These are phyloP conservation scores for Poecilus cupreus DNA, from an alignment of 2,888 invertebrate species.

Conservation along the genomic window DNA sequence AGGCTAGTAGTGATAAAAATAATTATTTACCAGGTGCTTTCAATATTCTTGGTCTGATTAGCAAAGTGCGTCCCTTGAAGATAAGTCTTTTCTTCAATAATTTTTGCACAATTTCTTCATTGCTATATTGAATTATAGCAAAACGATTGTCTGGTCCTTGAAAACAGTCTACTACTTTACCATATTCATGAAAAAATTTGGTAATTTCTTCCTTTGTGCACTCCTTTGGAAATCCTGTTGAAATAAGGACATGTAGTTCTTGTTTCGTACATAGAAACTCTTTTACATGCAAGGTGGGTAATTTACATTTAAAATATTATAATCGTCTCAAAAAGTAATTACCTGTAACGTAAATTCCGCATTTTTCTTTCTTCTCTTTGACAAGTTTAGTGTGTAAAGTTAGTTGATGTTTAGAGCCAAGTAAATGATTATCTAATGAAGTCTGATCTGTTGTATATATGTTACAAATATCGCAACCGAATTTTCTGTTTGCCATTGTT, in stretches of 20 bases:
- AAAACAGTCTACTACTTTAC: slow-evolving; percentile 63
- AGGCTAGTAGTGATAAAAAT: neutral
- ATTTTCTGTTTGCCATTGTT: slow-evolving; percentile 25
- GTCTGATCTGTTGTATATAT: slow-evolving; percentile 63
- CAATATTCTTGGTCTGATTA: slow-evolving; percentile 54
- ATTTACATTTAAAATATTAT: too few species aligned
- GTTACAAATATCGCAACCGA: slow-evolving; percentile 63
- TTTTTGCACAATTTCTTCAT: slow-evolving; percentile 63
- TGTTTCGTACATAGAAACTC: too few species aligned
- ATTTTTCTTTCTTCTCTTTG: slow-evolving; percentile 57
- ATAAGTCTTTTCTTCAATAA: slow-evolving; percentile 63
- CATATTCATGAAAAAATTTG: slow-evolving; percentile 67
- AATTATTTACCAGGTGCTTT: neutral
- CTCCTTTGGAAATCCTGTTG: slow-evolving; percentile 63
- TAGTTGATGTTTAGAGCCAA: slow-evolving; percentile 67
- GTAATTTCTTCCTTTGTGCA: slow-evolving; percentile 64
- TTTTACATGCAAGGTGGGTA: too few species aligned
- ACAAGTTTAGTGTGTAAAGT: slow-evolving; percentile 60
- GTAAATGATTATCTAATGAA: slow-evolving; percentile 65
- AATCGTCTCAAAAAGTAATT: too few species aligned
- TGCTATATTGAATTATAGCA: slow-evolving; percentile 66
- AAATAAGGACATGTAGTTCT: too few species aligned
- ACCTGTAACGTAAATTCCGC: slow-evolving; percentile 61
- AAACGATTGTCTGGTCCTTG: slow-evolving; percentile 63
- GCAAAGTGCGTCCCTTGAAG: slow-evolving; percentile 62